Evolutionary conservation across 1,140 invertebrate species (phyloP).

Genomic region (Lepidotrigona ventralis): DNA sequence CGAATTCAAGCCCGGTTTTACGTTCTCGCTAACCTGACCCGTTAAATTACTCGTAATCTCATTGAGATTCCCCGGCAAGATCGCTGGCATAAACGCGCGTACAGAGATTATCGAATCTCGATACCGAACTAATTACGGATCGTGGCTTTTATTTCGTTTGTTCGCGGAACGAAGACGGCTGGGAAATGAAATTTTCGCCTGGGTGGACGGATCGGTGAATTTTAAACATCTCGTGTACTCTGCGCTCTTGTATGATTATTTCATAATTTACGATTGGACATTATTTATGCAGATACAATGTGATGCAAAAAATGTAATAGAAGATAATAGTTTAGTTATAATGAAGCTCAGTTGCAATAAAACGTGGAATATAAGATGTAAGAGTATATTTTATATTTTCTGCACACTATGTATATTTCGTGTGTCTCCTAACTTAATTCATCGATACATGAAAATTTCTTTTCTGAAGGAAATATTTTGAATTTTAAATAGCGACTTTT

Average conservation of each 20-base stretch:
- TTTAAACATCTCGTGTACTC: background rate
- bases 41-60: constrained; percentile 31
- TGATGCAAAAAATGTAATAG: too few relatives aligned
- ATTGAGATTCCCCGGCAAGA: background rate
- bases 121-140: background rate
- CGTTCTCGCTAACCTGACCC: background rate
- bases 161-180: background rate
- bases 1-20: background rate
- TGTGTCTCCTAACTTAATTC: too few relatives aligned
- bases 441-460: too few relatives aligned
- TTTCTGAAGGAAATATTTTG: too few relatives aligned
- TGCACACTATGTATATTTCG: too few relatives aligned
- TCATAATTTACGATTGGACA: background rate
- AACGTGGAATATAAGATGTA: too few relatives aligned
- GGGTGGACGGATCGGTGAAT: background rate
- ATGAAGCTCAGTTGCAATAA: too few relatives aligned
- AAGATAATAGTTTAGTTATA: too few relatives aligned
- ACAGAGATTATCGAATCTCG: constrained; percentile 5
- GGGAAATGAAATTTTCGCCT: background rate
- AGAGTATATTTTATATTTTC: too few relatives aligned
- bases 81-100: background rate
- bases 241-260: background rate
- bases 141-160: background rate
- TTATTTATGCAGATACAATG: too few relatives aligned
- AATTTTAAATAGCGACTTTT: too few relatives aligned